These are phyloP conservation scores for Hassar affinis DNA, from an alignment of 2,113 vertebrate genomes.

Conservation along the genomic window DNA sequence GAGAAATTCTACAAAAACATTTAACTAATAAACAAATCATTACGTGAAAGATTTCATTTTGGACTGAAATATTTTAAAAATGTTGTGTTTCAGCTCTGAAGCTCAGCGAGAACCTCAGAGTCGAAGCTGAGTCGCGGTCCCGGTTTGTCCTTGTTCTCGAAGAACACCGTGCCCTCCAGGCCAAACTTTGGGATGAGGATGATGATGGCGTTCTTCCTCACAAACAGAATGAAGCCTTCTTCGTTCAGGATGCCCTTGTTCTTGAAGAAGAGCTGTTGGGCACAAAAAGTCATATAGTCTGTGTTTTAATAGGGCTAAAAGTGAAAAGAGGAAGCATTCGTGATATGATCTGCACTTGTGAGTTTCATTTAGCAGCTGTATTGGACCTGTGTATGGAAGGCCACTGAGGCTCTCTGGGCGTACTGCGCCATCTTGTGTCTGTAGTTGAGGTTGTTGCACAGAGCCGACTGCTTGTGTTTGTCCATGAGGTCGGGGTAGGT, in stretches of 20 bases:
- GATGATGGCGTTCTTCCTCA: constrained; percentile 95
- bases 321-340: neutral
- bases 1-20: neutral
- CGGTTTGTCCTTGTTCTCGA: constrained; percentile 84
- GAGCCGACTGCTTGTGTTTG: constrained; percentile 87
- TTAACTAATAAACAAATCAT: neutral
- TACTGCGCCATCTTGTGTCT: constrained; percentile 98
- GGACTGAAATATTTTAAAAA: neutral
- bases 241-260: constrained; percentile 88
- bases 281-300: neutral
- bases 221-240: constrained; percentile 90
- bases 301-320: neutral
- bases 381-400: constrained; percentile 93
- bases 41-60: neutral
- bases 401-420: constrained; percentile 90
- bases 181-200: constrained; percentile 96
- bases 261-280: constrained; percentile 91
- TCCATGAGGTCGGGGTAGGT: constrained; percentile 93
- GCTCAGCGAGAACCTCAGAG: constrained; percentile 76
- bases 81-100: neutral
- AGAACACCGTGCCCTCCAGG: constrained; percentile 94
- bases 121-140: constrained; percentile 78
- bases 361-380: neutral
- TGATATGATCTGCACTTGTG: neutral
- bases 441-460: constrained; percentile 94